Evolutionary conservation across 2,888 invertebrate genomes (phyloP).

Genomic region (Rhopalosiphum nymphaeae): DNA sequence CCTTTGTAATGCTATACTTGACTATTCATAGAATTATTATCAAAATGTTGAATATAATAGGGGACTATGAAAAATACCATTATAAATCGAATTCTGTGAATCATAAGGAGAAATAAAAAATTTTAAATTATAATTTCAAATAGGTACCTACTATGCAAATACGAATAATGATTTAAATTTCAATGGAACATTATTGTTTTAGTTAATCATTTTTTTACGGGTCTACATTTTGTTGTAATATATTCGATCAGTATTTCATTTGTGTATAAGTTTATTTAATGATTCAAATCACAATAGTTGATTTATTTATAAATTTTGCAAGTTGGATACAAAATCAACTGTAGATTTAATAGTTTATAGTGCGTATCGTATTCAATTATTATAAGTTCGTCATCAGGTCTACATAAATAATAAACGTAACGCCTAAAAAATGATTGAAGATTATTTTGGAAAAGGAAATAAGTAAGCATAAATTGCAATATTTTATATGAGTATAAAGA

Average conservation of each 20-base stretch:
- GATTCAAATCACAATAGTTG: background rate
- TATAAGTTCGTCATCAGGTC: background rate
- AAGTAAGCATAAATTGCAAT: background rate
- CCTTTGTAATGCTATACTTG: conserved; percentile 16
- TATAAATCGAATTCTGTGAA: conserved; percentile 8
- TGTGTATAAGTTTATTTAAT: background rate
- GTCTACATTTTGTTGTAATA: background rate
- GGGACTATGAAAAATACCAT: background rate
- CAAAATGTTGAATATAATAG: background rate
- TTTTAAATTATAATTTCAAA: conserved; percentile 51
- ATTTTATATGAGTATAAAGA: background rate
- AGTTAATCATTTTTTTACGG: background rate
- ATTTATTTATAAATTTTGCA: background rate
- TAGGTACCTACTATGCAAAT: conserved; percentile 18
- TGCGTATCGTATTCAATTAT: background rate
- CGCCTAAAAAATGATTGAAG: conserved; percentile 37
- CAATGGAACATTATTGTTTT: background rate
- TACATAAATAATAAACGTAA: background rate
- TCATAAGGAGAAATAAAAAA: background rate
- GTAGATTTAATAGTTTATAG: background rate
- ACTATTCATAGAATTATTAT: background rate
- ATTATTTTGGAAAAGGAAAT: conserved; percentile 41
- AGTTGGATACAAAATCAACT: background rate
- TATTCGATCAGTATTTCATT: background rate
- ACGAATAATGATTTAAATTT: conserved; percentile 11